Base-by-base conservation (phyloP, 1,140 invertebrate genomes). In the Calephelis virginiensis region DNA sequence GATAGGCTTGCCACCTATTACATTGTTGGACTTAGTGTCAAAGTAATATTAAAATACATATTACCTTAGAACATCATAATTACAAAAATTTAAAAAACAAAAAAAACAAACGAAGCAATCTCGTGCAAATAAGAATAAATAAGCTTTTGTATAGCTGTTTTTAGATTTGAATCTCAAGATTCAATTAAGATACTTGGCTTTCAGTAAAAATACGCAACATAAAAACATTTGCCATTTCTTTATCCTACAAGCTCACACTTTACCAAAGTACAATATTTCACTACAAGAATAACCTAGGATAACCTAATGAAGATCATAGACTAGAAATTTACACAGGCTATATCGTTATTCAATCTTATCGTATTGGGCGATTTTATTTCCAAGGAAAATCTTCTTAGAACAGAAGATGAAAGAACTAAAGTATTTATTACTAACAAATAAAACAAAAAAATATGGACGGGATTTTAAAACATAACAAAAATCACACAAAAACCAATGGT, bases 171-270 rank as follows among this genome's bases (percentile, higher is more conserved):
- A 9, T 43, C 40, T 59, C 53, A 37, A 59, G 1, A n/a, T 8
- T 4, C 28, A 38, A 38, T 59, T 59, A 59, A 59, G 37, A 59
- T 38, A 37, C n/a, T 59, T 59, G 53, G 53, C 12, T 59, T 59
- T 38, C 11, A 59, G 53, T 37, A 38, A 14, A 59, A 59, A 7
- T n/a, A 17, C 8, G 14, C 11, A 65, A 65, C 40, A 64, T 38
- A 43, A 8, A 56, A 47, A 9, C 10, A 14, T 14, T 43, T 14
- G 50, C 63, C 56, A 59, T 5, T 46, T 64, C 43, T 43, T 65
- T 65, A 83, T 67, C 77, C 83, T 89, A 87, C 73, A 87, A 89
- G 85, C 86, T 87, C 86, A 86, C 80, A 76, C 81, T 70, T 85
- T 83, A 80, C 72, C 78, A 76, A 73, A 84, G 81, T 74, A 80